phyloP scores from a whole-genome alignment of 1,140 invertebrate species.

The Galendromus occidentalis region DNA sequence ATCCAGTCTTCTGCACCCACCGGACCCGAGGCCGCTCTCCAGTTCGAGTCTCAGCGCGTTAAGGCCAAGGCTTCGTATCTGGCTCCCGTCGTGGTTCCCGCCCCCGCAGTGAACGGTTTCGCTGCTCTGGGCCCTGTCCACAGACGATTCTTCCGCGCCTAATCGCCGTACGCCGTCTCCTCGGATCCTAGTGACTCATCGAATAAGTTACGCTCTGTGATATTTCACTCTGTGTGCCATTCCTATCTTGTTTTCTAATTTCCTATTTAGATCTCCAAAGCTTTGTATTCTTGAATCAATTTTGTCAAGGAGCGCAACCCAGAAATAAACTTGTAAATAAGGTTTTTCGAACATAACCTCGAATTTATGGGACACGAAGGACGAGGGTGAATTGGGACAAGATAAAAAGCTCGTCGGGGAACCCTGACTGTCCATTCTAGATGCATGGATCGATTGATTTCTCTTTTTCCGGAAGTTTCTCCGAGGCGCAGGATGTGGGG shows the following conservation, averaged over 20 bases:
- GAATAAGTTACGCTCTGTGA: not conserved
- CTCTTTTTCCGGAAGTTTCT: too few relatives aligned
- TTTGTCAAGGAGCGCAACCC: too few relatives aligned
- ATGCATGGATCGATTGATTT: too few relatives aligned
- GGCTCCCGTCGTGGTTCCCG: not conserved
- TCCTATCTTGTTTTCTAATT: not conserved
- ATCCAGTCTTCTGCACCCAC: not conserved
- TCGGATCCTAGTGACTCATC: too few relatives aligned
- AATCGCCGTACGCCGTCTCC: not conserved
- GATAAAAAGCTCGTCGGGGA: too few relatives aligned
- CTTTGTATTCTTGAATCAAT: not conserved
- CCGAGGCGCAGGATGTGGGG: too few relatives aligned
- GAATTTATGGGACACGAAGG: too few relatives aligned
- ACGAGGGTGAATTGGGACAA: too few relatives aligned
- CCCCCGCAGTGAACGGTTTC: not conserved
- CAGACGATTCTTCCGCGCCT: conserved; percentile 1
- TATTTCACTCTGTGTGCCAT: conserved; percentile 8
- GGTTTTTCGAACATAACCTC: too few relatives aligned
- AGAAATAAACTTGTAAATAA: too few relatives aligned
- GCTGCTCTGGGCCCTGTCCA: not conserved
- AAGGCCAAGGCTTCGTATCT: conserved; percentile 4
- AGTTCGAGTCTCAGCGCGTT: not conserved
- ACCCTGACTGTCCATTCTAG: too few relatives aligned
- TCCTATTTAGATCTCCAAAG: conserved; percentile 1
- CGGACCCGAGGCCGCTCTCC: conserved; percentile 7